Percentiles rank a stretch among this genome's conserved stretches.
phyloP scores from a whole-genome alignment of 2,888 invertebrate species.

The Dynastes hyllus region DNA sequence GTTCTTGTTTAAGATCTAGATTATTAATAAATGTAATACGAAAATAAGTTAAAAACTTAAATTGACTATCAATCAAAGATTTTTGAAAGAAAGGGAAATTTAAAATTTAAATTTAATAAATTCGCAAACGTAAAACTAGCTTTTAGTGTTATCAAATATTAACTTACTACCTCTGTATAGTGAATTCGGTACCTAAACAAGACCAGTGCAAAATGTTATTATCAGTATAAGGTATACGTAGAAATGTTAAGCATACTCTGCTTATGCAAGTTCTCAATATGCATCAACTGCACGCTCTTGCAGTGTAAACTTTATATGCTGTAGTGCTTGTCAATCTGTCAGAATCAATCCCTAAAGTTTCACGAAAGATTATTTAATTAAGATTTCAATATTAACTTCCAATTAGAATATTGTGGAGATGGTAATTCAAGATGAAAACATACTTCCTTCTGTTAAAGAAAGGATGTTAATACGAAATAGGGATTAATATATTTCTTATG shows the following conservation, averaged over 20 bases:
- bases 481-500: too few relatives aligned
- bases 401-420: background rate
- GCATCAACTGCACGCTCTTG: slow-evolving; percentile 45
- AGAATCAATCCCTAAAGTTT: slow-evolving; percentile 38
- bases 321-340: slow-evolving; percentile 43
- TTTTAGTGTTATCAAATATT: too few relatives aligned
- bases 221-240: background rate
- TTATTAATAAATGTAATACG: too few relatives aligned
- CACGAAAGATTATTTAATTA: slow-evolving; percentile 29
- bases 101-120: too few relatives aligned
- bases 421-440: background rate
- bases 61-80: too few relatives aligned
- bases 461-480: background rate
- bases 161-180: too few relatives aligned
- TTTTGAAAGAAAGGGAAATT: too few relatives aligned
- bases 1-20: too few relatives aligned
- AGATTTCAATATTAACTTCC: slow-evolving; percentile 13
- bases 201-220: too few relatives aligned
- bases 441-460: background rate
- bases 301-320: slow-evolving; percentile 28
- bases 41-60: too few relatives aligned
- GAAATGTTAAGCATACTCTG: background rate
- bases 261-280: slow-evolving; percentile 25
- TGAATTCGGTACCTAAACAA: too few relatives aligned
- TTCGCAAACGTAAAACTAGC: too few relatives aligned